Base-by-base conservation (phyloP, 2,113 vertebrate genomes). In the Pomatostomus ruficeps region DNA sequence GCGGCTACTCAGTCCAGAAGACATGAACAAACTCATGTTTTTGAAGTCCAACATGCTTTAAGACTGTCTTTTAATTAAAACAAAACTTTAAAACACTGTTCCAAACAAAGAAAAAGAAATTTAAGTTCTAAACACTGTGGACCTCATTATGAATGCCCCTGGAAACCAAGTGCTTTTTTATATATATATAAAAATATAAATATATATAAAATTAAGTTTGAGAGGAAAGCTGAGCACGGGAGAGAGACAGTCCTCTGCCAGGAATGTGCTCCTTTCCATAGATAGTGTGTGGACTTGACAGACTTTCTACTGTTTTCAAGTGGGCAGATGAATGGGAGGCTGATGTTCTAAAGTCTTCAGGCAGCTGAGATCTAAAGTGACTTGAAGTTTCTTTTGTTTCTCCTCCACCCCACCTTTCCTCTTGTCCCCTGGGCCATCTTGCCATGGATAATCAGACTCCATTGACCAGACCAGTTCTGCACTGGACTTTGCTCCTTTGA, bases 21-120 rank as follows among this genome's bases (percentile, higher is more conserved):
- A 99, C 91, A 99, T 99, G 98, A 99, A 99, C 98, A 99, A 99
- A 96, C 99, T 99, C 67, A 99, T 99, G 98, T 99, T 99, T 97
- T 98, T 99, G 97, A 99, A 99, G 97, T 99, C 99, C 94, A 99
- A 99, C 98, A 99, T 99, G 98, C 99, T 99, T 98, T 99, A 98
- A 98, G 97, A 95, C 94, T 91, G 18, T 78, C 94, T 93, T 97
- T 93, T 88, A 96, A 96, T 95, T 77, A 96, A 88, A 94, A 97
- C 45, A 97, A 95, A 96, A 96, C 97, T 96, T 97, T 96, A 97
- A 96, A 98, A 98, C 98, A 98, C 98, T 98, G 98, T 98, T 97
- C 96, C 98, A 98, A 98, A 98, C 96, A 95, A 97, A 98, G 96
- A 97, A 96, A 97, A 97, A 95, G 97, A 97, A 96, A 97, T 97